Conservation (phyloP, 2,113 vertebrate genomes). For the Triplophysa tibetana region DNA sequence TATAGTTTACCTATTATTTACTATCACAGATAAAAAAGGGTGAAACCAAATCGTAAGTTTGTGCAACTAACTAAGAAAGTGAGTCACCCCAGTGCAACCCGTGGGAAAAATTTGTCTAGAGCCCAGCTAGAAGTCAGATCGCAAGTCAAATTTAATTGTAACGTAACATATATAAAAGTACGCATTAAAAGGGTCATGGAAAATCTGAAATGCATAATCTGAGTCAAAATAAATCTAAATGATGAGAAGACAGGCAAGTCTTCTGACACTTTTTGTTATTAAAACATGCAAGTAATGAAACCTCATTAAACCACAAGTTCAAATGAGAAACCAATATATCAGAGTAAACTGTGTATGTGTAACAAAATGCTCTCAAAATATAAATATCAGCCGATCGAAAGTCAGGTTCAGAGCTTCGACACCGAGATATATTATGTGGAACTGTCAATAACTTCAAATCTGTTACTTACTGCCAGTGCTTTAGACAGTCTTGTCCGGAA, state of each 20-base stretch:
- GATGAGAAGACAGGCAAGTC: neutral
- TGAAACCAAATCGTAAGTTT: too few species aligned
- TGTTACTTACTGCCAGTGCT: slow-evolving; percentile 89
- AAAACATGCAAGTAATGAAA: neutral
- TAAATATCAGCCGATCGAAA: too few species aligned
- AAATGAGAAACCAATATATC: neutral
- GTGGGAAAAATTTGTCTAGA: too few species aligned
- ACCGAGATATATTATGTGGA: neutral
- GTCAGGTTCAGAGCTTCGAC: too few species aligned
- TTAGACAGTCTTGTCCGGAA: slow-evolving; percentile 90
- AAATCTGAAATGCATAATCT: too few species aligned
- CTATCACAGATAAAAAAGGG: too few species aligned
- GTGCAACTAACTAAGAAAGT: too few species aligned
- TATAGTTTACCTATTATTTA: too few species aligned
- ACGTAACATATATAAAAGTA: neutral
- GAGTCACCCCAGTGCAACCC: too few species aligned
- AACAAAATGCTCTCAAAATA: neutral
- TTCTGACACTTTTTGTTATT: neutral
- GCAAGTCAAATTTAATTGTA: too few species aligned
- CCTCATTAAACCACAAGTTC: neutral
- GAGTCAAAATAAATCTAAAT: too few species aligned
- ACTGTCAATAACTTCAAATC: neutral
- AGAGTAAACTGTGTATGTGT: neutral
- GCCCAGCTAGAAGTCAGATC: too few species aligned
- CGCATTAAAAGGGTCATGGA: neutral